Base-by-base conservation (phyloP, 2,113 vertebrate species). In the Condylura cristata region DNA sequence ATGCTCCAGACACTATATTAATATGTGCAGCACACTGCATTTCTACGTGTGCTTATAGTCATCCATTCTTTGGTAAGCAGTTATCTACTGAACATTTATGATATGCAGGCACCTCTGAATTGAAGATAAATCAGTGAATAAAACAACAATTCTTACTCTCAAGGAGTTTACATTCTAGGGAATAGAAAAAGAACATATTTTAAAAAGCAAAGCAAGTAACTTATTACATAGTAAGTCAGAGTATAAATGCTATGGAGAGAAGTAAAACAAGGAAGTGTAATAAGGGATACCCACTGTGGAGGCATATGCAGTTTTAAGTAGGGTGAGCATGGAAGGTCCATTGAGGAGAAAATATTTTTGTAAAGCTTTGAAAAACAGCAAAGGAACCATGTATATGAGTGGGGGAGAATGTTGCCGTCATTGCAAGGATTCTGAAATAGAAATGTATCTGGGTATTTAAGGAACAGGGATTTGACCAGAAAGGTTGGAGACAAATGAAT, bases 201-300 rank as follows among this genome's bases (percentile, higher is more conserved):
- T 4, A 18, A 83, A 83, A 83, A 56, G n/a, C 10, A 71, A 61
- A 85, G 34, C 8, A 56, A 86, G 18, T 48, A 84, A 90, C 30
- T 91, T 92, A 83, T 87, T 79, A 37, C 56, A 30, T 53, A 79
- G n/a, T 65, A 80, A 81, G 32, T 75, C 60, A n/a, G 13, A 93
- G 68, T 46, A 88, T 32, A 92, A 94, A 74, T 91, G 5, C 60
- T 44, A 12, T 78, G 48, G 22, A 71, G 22, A 51, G 95, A 84
- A 92, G 60, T 32, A 37, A 86, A 90, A 71, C 2, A 51, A 88
- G 32, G 39, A 84, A 80, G 10, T 46, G 17, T 6, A 17, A 28
- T 72, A 94, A 8, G 32, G 14, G 74, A n/a, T 37, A 6, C 8
- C 8, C 6, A 84, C 24, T 37, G 39, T 95, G 16, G 39, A 82